A percentile compares a stretch with the other conserved stretches of the same genome.
Conservation (phyloP, 2,797 vertebrate species). For the Pelobates cultripes region DNA sequence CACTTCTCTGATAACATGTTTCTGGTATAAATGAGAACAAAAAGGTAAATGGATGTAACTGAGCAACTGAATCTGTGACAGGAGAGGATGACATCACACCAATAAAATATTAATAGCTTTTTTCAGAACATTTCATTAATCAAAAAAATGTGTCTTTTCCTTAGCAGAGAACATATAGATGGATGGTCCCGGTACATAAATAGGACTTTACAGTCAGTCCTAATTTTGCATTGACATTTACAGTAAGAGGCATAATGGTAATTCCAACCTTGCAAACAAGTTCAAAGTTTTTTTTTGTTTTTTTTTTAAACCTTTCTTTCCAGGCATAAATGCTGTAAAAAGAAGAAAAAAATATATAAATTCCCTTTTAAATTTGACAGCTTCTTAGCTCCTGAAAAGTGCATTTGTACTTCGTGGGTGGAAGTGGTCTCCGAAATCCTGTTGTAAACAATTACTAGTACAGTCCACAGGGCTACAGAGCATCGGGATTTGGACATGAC, state of each 20-base stretch:
- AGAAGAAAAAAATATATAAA: neutral
- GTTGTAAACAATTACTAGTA: neutral
- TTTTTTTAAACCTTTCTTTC: neutral
- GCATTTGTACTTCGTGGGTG: neutral
- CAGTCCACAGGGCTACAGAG: neutral
- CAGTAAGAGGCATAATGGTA: conserved; percentile 19
- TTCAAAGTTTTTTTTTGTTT: neutral
- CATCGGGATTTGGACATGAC: neutral
- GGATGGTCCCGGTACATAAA: neutral
- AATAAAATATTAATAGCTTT: too few species aligned
- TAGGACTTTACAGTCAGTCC: neutral
- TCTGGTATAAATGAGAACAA: too few species aligned
- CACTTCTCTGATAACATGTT: too few species aligned
- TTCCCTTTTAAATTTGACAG: neutral
- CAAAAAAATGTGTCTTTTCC: neutral
- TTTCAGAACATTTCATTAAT: neutral
- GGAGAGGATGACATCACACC: too few species aligned
- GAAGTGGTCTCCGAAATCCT: neutral
- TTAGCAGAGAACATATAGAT: neutral
- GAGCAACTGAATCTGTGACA: too few species aligned
- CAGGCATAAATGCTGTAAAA: neutral
- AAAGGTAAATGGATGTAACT: too few species aligned
- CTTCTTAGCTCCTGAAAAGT: neutral
- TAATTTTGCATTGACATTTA: conserved; percentile 30
- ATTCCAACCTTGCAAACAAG: neutral